Percentiles rank a stretch among this genome's conserved stretches.
These are phyloP conservation scores for Teinopalpus imperialis DNA, from an alignment of 2,888 invertebrate species.

Conservation along the genomic window DNA sequence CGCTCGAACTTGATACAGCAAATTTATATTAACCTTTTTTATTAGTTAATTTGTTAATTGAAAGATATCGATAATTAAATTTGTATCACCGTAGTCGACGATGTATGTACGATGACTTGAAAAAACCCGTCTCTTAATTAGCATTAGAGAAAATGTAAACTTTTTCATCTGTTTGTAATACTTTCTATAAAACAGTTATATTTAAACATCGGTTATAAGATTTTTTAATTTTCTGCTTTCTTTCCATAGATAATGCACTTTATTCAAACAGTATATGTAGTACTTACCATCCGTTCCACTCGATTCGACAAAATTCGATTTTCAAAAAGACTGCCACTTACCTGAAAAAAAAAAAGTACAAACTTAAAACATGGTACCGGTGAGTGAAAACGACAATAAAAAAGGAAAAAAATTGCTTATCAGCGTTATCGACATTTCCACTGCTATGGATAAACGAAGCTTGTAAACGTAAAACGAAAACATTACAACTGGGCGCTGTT, in stretches of 20 bases:
- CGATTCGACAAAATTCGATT: neutral
- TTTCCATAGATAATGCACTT: too few relatives aligned
- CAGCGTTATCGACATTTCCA: slow-evolving; percentile 15
- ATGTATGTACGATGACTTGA: slow-evolving; percentile 1
- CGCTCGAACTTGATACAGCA: too few relatives aligned
- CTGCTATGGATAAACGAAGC: slow-evolving; percentile 16
- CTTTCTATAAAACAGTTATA: slow-evolving; percentile 9
- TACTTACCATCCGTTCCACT: slow-evolving; percentile 2
- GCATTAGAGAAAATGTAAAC: slow-evolving; percentile 11
- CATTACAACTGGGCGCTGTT: slow-evolving; percentile 9
- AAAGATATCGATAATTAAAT: too few relatives aligned
- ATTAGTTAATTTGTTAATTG: too few relatives aligned
- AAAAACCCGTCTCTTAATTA: slow-evolving; percentile 12
- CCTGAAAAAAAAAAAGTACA: slow-evolving; percentile 20
- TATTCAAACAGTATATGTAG: too few relatives aligned
- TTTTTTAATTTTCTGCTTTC: too few relatives aligned
- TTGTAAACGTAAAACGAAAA: slow-evolving; percentile 20
- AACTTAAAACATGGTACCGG: slow-evolving; percentile 9
- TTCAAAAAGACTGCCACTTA: slow-evolving; percentile 25
- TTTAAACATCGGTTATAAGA: neutral
- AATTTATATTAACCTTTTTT: too few relatives aligned
- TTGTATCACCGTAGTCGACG: too few relatives aligned
- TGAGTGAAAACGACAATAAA: slow-evolving; percentile 5
- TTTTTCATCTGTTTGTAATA: neutral
- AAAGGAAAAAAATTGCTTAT: slow-evolving; percentile 18